phyloP scores from a whole-genome alignment of 2,797 vertebrate species.

The Amblyopsis hoosieri region DNA sequence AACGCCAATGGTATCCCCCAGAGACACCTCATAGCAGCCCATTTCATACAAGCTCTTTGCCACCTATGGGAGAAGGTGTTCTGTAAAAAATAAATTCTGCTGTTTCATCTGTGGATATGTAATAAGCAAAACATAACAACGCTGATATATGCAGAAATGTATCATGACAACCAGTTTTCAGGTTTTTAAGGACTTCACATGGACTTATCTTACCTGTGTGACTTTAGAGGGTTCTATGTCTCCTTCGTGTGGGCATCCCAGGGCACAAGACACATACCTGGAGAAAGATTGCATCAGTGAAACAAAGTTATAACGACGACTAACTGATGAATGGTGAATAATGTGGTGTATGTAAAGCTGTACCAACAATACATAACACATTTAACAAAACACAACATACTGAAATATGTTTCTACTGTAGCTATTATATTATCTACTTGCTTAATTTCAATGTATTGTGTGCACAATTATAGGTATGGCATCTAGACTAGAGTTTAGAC shows the following conservation, averaged over 20 bases:
- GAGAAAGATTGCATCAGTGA: constrained; percentile 8
- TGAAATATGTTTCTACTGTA: background rate
- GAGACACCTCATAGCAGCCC: constrained; percentile 94
- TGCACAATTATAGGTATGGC: too few relatives aligned
- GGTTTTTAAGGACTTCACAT: background rate
- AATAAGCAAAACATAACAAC: too few relatives aligned
- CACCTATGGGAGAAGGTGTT: constrained; percentile 72
- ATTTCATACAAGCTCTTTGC: constrained; percentile 87
- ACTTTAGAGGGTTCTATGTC: constrained; percentile 83
- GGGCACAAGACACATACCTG: constrained; percentile 90
- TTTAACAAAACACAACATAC: background rate
- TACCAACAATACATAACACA: constrained; percentile 29
- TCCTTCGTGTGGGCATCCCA: constrained; percentile 93
- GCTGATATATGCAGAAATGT: too few relatives aligned
- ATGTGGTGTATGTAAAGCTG: constrained; percentile 23
- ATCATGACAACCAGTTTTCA: background rate
- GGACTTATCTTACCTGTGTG: constrained; percentile 80
- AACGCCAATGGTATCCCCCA: constrained; percentile 91
- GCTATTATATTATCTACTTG: background rate
- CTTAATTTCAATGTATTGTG: too few relatives aligned
- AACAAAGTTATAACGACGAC: background rate
- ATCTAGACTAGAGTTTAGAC: too few relatives aligned
- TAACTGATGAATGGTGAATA: constrained; percentile 19
- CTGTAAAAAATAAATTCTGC: background rate
- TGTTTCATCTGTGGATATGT: background rate